A percentile compares a stretch with the other conserved stretches of the same genome.
Conservation (phyloP, 2,797 vertebrate species). For the Gallinago stenura region DNA sequence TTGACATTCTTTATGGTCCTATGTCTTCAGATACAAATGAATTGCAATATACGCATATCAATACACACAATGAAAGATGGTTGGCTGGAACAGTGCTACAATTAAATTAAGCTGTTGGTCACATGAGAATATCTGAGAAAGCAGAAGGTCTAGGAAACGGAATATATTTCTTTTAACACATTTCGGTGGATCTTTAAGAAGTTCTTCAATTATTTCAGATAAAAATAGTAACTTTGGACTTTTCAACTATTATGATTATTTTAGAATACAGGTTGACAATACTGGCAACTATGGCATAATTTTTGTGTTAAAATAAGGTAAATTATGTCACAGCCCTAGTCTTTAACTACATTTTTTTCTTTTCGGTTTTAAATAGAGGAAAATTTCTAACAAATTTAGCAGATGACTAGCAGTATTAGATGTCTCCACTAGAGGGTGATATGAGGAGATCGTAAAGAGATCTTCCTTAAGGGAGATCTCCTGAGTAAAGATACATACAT, state of each 20-base stretch:
- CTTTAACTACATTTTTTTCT: background rate
- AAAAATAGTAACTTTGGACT: background rate
- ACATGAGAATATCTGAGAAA: background rate
- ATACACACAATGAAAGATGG: background rate
- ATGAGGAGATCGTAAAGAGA: background rate
- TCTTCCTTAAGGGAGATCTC: background rate
- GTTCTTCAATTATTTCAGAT: background rate
- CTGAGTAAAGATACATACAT: background rate
- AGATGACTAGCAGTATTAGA: background rate
- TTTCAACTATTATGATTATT: background rate
- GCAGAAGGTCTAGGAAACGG: background rate
- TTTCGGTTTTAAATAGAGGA: background rate
- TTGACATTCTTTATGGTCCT: background rate
- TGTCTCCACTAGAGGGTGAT: background rate
- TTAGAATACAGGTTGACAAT: background rate
- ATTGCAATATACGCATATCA: background rate
- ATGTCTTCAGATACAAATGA: background rate
- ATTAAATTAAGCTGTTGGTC: background rate
- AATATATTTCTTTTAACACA: background rate
- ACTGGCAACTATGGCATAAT: background rate
- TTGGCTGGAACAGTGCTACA: background rate
- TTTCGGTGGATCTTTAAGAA: background rate
- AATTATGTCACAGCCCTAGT: background rate
- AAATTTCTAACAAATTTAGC: background rate
- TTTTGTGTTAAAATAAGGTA: background rate